Base-by-base conservation (phyloP, 2,888 invertebrate genomes). In the Orthonychiurus folsomi region DNA sequence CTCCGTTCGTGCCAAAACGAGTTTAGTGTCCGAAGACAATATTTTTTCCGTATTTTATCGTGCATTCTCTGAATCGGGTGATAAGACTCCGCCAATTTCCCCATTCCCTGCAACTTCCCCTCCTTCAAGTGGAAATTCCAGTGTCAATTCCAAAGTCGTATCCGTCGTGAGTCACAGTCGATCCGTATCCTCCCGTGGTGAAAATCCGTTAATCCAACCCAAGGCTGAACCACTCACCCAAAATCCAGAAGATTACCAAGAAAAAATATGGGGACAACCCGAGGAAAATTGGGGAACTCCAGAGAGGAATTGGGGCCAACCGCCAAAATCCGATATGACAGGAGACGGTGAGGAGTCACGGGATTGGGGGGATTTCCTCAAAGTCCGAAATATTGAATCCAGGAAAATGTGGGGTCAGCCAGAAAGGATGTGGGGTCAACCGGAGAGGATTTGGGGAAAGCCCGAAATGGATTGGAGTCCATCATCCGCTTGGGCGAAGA, bases 381-480 rank as follows among this genome's bases (percentile, higher is more conserved):
- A 37, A 37, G 15, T 37, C 37, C 37, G 37, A 24, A 50, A 37
- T 54, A 68, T 72, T 59, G 74, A 75, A 5, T 75, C 76, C 0
- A 76, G 76, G 64, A 73, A 74, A 60, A 71, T 73, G 37, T 73
- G 75, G 63, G 73, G 69, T 73, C 74, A 75, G 9, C 76, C 76
- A 0, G 76, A 76, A 64, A 74, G 74, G 62, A 72, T 73, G 27
- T 73, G 75, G 64, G 73, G 68, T 73, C 74, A 77, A 65, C 75
- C 77, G 72, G 77, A 77, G 66, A 78, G 79, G 74, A 79, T 78
- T 78, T 69, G 73, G 64, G 64, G 73, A 2, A 80, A 82, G 69
- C 84, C 84, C 1, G 81, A 84, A 0, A 81, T 81, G 0, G 76
- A 78, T 15, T 79, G 80, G 72, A 71, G 81, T 70, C 67, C 69